Evolutionary conservation across 1,140 invertebrate species (phyloP).

Genomic region (Cydia fagiglandana): DNA sequence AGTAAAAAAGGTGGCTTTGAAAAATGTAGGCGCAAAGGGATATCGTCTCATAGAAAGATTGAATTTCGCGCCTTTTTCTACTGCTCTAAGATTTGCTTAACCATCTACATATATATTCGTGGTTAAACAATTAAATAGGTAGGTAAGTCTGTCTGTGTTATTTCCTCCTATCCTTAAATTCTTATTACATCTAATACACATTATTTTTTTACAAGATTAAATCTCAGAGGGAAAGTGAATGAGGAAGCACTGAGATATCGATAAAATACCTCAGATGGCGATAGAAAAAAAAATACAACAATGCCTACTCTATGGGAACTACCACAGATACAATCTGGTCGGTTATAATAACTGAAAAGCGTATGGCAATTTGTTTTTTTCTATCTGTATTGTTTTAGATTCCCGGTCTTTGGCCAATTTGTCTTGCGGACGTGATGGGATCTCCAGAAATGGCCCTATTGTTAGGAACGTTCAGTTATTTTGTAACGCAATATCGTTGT

Average conservation of each 20-base stretch:
- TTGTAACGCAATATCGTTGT: slow-evolving; percentile 16
- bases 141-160: too few relatives aligned
- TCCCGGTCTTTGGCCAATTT: slow-evolving; percentile 28
- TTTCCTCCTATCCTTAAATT: too few relatives aligned
- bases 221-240: background rate
- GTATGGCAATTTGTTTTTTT: slow-evolving; percentile 30
- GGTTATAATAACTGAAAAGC: slow-evolving; percentile 17
- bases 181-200: too few relatives aligned
- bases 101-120: too few relatives aligned
- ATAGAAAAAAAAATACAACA: slow-evolving; percentile 8
- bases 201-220: too few relatives aligned
- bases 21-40: too few relatives aligned
- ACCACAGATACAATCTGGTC: slow-evolving; percentile 19
- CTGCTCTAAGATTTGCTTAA: too few relatives aligned
- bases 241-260: background rate
- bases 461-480: slow-evolving; percentile 22
- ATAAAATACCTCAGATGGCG: slow-evolving; percentile 12
- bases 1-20: too few relatives aligned
- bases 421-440: slow-evolving; percentile 22
- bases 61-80: too few relatives aligned
- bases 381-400: slow-evolving; percentile 28
- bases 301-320: slow-evolving; percentile 23
- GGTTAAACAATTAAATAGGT: too few relatives aligned
- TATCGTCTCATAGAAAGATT: too few relatives aligned
- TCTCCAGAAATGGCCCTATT: slow-evolving; percentile 29